Evolutionary conservation across 1,140 invertebrate genomes (phyloP).

Genomic region (Achatina immaculata): DNA sequence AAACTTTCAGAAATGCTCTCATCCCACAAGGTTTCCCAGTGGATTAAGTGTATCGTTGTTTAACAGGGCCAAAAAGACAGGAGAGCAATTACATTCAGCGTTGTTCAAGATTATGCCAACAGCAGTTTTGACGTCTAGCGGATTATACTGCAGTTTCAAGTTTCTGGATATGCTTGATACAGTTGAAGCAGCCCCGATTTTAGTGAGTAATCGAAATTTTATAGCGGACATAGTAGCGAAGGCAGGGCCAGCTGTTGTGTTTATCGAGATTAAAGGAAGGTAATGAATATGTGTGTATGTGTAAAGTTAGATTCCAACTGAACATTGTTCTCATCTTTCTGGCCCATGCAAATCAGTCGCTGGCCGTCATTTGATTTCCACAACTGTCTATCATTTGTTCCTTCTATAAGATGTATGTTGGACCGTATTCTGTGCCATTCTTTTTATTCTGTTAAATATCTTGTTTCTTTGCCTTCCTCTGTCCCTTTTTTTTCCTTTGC

Average conservation of each 20-base stretch:
- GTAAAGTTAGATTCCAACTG: too few relatives aligned
- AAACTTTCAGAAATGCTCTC: background rate
- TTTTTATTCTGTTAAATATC: too few relatives aligned
- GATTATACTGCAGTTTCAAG: background rate
- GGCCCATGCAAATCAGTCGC: background rate
- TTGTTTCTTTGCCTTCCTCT: too few relatives aligned
- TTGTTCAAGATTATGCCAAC: background rate
- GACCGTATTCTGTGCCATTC: too few relatives aligned
- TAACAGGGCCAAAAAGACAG: background rate
- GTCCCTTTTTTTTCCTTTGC: too few relatives aligned
- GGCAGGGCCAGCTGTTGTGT: slow-evolving; percentile 85
- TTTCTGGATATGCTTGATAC: background rate
- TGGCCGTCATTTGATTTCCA: too few relatives aligned
- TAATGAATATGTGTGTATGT: slow-evolving; percentile 32
- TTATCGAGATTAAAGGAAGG: slow-evolving; percentile 84
- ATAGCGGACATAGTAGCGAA: slow-evolving; percentile 90
- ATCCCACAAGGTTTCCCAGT: background rate
- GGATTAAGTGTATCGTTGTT: background rate
- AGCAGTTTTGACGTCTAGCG: background rate
- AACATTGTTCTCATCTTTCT: background rate
- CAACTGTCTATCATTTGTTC: too few relatives aligned
- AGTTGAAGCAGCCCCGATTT: background rate
- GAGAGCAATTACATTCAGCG: background rate
- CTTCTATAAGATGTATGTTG: too few relatives aligned
- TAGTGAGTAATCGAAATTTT: slow-evolving; percentile 77